These are phyloP conservation scores for Nasonia vitripennis DNA, from an alignment of 1,140 invertebrate genomes.

Conservation along the genomic window DNA sequence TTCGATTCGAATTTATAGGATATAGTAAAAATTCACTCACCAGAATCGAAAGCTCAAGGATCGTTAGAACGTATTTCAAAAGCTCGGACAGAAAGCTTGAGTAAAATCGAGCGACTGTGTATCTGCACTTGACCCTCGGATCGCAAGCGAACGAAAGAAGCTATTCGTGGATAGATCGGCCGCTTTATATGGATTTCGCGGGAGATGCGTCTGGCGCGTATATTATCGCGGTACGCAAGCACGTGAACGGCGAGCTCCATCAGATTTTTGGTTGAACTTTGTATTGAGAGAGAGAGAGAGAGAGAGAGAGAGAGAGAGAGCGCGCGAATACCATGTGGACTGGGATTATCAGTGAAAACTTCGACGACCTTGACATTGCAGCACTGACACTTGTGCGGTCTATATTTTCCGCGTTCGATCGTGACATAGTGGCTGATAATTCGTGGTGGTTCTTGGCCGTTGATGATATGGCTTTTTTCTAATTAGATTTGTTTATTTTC, in stretches of 20 bases:
- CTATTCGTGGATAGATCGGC: neutral
- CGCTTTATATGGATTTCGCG: slow-evolving; percentile 39
- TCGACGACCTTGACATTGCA: neutral
- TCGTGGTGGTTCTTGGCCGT: no score
- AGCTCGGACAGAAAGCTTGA: no score
- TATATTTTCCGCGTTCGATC: no score
- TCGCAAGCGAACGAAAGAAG: slow-evolving; percentile 20
- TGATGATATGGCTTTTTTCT: no score
- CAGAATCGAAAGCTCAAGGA: neutral
- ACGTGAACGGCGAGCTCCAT: slow-evolving; percentile 39
- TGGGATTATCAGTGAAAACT: neutral
- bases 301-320: no score
- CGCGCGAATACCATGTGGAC: no score
- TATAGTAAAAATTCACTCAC: neutral
- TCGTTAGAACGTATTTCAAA: neutral
- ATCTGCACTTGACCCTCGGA: neutral
- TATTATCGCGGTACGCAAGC: neutral
- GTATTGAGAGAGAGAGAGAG: neutral
- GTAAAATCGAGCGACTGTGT: no score
- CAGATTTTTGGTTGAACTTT: neutral
- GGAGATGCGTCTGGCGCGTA: neutral
- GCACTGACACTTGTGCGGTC: no score
- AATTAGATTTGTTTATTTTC: no score
- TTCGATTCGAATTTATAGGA: no score
- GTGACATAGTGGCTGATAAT: no score